A percentile compares a stretch with the other conserved stretches of the same genome.
These are phyloP conservation scores for Eupelmus urozonus DNA, from an alignment of 2,888 invertebrate genomes.

Conservation along the genomic window DNA sequence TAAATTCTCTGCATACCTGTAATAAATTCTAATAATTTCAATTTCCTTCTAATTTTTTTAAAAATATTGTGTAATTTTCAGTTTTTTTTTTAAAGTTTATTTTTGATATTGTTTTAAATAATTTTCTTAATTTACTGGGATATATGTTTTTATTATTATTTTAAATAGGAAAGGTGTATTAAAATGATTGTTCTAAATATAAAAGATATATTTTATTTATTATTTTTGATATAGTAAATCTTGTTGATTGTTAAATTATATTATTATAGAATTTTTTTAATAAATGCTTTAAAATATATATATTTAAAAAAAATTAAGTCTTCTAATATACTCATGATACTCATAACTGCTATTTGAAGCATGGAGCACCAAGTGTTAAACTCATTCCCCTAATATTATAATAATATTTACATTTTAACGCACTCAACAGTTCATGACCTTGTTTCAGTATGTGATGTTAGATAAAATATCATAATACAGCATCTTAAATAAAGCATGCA, in stretches of 20 bases:
- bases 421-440: too few relatives aligned
- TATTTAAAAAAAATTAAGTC: too few relatives aligned
- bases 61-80: background rate
- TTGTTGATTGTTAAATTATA: too few relatives aligned
- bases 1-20: background rate
- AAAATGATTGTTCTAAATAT: too few relatives aligned
- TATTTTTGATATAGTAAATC: too few relatives aligned
- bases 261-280: too few relatives aligned
- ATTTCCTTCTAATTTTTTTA: background rate
- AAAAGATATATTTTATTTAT: too few relatives aligned
- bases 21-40: background rate
- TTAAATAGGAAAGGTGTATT: too few relatives aligned
- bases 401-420: background rate
- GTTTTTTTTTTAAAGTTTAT: conserved; percentile 10
- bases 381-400: conserved; percentile 8
- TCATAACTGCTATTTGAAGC: conserved; percentile 24
- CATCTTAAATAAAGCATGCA: conserved; percentile 38
- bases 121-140: background rate
- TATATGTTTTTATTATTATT: too few relatives aligned
- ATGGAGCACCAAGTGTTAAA: conserved; percentile 10
- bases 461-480: conserved; percentile 12
- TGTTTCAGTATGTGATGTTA: background rate
- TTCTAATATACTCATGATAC: too few relatives aligned
- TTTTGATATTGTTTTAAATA: background rate
- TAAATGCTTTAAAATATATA: too few relatives aligned